Evolutionary conservation across 2,888 invertebrate genomes (phyloP).

Genomic region (Petrolisthes manimaculis): DNA sequence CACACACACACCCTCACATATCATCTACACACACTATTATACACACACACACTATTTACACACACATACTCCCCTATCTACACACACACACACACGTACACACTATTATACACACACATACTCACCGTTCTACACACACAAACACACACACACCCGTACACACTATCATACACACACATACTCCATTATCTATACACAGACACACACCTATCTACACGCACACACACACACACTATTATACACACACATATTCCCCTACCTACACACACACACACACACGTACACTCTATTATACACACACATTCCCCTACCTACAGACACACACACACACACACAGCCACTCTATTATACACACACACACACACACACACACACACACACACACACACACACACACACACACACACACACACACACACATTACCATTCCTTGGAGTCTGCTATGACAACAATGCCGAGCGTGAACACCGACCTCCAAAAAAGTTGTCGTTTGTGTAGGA

Average conservation of each 20-base stretch:
- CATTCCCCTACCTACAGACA: too few species aligned
- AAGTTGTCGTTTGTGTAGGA: constrained; percentile 6
- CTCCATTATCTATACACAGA: neutral
- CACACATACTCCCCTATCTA: neutral
- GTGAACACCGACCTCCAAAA: constrained; percentile 22
- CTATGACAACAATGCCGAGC: constrained; percentile 37
- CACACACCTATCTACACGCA: neutral
- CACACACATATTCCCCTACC: too few species aligned
- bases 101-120: neutral
- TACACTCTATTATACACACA: too few species aligned
- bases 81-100: neutral
- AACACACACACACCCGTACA: neutral
- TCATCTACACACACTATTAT: neutral
- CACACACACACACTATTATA: neutral
- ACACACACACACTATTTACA: neutral
- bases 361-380: neutral
- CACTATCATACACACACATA: too few species aligned
- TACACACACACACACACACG: too few species aligned
- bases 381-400: constrained; percentile 15
- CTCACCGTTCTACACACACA: neutral
- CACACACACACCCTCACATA: neutral
- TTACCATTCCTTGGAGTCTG: neutral
- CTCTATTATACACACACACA: too few species aligned
- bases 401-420: neutral
- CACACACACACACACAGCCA: too few species aligned